Conservation (phyloP, 2,113 vertebrate species). For the Psilopogon haemacephalus region DNA sequence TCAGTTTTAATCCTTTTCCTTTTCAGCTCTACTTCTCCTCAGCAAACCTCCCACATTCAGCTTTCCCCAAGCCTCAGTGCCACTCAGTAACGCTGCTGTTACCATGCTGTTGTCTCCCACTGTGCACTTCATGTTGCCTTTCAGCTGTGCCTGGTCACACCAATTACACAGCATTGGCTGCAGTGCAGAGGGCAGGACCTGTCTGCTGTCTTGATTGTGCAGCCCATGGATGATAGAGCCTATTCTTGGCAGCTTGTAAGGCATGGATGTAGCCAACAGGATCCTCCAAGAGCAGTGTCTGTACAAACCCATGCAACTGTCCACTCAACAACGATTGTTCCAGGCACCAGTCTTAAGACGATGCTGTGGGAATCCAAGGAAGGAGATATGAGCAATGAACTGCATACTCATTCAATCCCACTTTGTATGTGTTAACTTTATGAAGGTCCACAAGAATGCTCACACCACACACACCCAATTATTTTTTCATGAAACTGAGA, state of each 20-base stretch:
- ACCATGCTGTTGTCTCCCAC: fast-evolving
- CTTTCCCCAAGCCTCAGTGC: background rate
- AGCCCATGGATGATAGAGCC: background rate
- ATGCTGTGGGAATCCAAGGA: background rate
- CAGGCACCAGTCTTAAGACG: background rate
- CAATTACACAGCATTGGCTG: fast-evolving
- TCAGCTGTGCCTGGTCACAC: background rate
- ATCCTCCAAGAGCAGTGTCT: background rate
- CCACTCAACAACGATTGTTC: background rate
- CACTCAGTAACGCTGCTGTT: fast-evolving
- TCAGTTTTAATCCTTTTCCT: background rate
- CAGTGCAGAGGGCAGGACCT: background rate
- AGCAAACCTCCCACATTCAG: background rate
- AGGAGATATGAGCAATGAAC: background rate
- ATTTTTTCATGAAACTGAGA: background rate
- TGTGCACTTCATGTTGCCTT: background rate
- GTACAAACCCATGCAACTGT: background rate
- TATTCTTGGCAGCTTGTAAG: background rate
- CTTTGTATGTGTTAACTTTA: background rate
- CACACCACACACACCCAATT: fast-evolving
- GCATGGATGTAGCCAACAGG: fast-evolving
- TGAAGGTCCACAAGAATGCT: background rate
- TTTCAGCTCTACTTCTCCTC: background rate
- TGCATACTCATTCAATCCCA: background rate
- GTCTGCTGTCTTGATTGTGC: background rate